Conservation (phyloP, 2,888 invertebrate species). For the Uropetala carovei region DNA sequence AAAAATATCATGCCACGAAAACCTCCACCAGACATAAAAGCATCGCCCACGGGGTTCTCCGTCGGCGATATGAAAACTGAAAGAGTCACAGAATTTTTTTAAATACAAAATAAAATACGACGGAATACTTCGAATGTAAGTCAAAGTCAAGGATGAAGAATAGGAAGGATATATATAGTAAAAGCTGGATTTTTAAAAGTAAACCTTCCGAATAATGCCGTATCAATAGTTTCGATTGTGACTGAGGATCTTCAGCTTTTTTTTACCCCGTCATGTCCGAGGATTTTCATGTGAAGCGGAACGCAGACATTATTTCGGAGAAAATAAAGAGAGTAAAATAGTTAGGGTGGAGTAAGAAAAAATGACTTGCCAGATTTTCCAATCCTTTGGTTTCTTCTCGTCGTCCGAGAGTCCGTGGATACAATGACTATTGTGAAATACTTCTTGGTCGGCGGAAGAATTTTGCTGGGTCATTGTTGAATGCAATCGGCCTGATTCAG, state of each 20-base stretch:
- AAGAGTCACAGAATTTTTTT: not conserved
- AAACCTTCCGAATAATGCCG: not conserved
- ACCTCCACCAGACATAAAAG: too few species aligned
- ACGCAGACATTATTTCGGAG: not conserved
- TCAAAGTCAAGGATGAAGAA: not conserved
- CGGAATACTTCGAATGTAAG: not conserved
- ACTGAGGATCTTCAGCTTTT: too few species aligned
- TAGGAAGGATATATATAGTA: not conserved
- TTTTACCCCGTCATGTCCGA: not conserved
- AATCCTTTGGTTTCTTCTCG: not conserved
- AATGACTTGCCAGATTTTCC: not conserved
- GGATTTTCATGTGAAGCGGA: not conserved
- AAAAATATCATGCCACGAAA: too few species aligned
- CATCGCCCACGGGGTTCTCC: too few species aligned
- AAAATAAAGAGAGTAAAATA: not conserved
- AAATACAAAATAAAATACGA: not conserved
- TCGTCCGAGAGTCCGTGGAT: not conserved
- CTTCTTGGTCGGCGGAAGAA: not conserved
- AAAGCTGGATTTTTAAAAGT: not conserved
- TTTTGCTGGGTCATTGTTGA: slow-evolving; percentile 16
- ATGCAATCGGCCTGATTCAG: not conserved
- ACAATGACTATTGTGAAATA: not conserved
- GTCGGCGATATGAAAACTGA: too few species aligned
- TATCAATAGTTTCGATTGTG: not conserved
- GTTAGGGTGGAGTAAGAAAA: not conserved